Evolutionary conservation across 2,113 vertebrate genomes (phyloP).

Genomic region (Pipa parva): DNA sequence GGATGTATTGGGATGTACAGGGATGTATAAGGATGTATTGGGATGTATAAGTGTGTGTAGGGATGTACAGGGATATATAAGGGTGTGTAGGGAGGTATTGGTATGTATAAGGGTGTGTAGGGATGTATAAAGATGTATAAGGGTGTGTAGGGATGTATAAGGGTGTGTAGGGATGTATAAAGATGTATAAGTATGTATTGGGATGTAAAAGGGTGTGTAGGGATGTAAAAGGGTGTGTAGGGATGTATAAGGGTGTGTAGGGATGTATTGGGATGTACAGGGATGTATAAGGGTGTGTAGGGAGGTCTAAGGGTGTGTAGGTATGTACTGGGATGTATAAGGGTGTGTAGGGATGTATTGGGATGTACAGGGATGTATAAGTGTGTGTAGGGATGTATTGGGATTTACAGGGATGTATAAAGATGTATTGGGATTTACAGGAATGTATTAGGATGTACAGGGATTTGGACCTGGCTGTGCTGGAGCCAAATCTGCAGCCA

Average conservation of each 20-base stretch:
- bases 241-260: not conserved
- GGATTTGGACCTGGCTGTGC: too few relatives aligned
- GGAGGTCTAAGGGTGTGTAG: not conserved
- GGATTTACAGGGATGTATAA: not conserved
- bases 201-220: not conserved
- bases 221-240: too few relatives aligned
- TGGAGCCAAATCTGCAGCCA: too few relatives aligned
- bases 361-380: slow-evolving; percentile 27
- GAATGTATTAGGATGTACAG: not conserved
- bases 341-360: not conserved
- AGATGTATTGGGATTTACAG: not conserved
- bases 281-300: not conserved
- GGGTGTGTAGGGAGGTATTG: not conserved
- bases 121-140: not conserved
- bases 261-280: not conserved
- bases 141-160: not conserved
- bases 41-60: not conserved
- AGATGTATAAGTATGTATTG: not conserved
- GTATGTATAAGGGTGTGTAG: not conserved
- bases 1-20: too few relatives aligned
- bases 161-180: not conserved
- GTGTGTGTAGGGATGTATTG: not conserved
- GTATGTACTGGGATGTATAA: not conserved
- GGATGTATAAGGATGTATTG: not conserved
- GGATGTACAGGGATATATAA: not conserved